Evolutionary conservation across 2,113 vertebrate genomes (phyloP).

Genomic region (Bos indicus): DNA sequence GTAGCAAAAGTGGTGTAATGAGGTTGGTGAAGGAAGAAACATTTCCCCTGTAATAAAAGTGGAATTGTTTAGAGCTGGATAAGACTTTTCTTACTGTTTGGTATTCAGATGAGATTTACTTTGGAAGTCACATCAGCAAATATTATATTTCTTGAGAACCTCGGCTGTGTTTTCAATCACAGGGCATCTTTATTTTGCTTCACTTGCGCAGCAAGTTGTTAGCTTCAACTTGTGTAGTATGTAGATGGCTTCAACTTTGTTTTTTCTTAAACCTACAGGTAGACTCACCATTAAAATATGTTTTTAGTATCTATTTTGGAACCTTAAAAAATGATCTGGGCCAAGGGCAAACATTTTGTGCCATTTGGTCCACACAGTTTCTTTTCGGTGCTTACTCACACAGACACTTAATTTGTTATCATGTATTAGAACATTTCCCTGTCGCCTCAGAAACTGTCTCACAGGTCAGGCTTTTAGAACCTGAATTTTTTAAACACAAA

Average conservation of each 20-base stretch:
- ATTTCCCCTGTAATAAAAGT: slow-evolving; percentile 44
- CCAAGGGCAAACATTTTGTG: background rate
- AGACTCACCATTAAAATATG: background rate
- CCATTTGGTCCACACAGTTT: background rate
- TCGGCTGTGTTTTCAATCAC: background rate
- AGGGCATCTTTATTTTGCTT: slow-evolving; percentile 52
- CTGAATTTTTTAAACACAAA: slow-evolving; percentile 66
- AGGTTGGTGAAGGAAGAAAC: slow-evolving; percentile 57
- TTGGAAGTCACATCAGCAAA: slow-evolving; percentile 51
- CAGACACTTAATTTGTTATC: slow-evolving; percentile 60
- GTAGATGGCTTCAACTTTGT: background rate
- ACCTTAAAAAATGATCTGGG: slow-evolving; percentile 14
- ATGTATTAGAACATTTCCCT: slow-evolving; percentile 51
- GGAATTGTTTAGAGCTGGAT: background rate
- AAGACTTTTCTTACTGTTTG: slow-evolving; percentile 40
- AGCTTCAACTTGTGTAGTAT: background rate
- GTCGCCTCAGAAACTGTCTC: slow-evolving; percentile 63
- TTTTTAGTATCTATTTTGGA: slow-evolving; percentile 39
- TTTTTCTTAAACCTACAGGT: background rate
- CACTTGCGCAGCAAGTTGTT: slow-evolving; percentile 3
- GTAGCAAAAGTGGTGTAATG: background rate
- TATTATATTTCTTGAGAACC: slow-evolving; percentile 20
- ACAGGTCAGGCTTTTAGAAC: slow-evolving; percentile 69
- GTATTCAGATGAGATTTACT: slow-evolving; percentile 6
- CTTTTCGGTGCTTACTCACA: background rate